These are phyloP conservation scores for Tachystola acroxantha DNA, from an alignment of 2,888 invertebrate species.

Conservation along the genomic window DNA sequence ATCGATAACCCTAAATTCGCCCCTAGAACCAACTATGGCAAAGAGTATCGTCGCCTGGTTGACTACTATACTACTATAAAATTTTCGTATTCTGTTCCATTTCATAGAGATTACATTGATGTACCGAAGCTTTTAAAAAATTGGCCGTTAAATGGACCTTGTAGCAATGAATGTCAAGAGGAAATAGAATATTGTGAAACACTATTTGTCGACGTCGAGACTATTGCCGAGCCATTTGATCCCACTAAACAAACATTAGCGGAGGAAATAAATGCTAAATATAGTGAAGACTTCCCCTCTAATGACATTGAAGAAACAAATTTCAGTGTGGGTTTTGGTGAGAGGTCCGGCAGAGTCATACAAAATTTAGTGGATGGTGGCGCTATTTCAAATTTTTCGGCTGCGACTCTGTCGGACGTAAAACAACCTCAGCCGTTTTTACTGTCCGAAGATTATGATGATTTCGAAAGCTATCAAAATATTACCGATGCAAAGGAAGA, in stretches of 20 bases:
- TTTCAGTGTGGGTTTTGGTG: constrained; percentile 78
- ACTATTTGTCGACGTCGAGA: constrained; percentile 35
- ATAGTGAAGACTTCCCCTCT: constrained; percentile 29
- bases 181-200: constrained; percentile 20
- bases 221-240: constrained; percentile 22
- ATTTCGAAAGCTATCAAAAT: constrained; percentile 17
- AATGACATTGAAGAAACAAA: constrained; percentile 47
- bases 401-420: constrained; percentile 80
- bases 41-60: constrained; percentile 47
- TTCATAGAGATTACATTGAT: constrained; percentile 54
- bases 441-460: constrained; percentile 43
- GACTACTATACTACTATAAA: constrained; percentile 55
- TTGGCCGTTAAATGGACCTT: constrained; percentile 46
- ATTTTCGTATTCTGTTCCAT: constrained; percentile 57
- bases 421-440: constrained; percentile 73
- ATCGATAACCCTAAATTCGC: constrained; percentile 54
- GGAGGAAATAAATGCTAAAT: constrained; percentile 48
- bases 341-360: constrained; percentile 77
- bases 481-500: constrained; percentile 21
- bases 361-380: constrained; percentile 60
- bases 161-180: constrained; percentile 12
- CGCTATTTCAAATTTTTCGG: constrained; percentile 63
- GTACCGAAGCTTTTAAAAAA: constrained; percentile 33
- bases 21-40: constrained; percentile 32
- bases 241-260: constrained; percentile 43